A percentile compares a stretch with the other conserved stretches of the same genome.
These are phyloP conservation scores for Cuculus canorus DNA, from an alignment of 2,797 vertebrate genomes.

Conservation along the genomic window DNA sequence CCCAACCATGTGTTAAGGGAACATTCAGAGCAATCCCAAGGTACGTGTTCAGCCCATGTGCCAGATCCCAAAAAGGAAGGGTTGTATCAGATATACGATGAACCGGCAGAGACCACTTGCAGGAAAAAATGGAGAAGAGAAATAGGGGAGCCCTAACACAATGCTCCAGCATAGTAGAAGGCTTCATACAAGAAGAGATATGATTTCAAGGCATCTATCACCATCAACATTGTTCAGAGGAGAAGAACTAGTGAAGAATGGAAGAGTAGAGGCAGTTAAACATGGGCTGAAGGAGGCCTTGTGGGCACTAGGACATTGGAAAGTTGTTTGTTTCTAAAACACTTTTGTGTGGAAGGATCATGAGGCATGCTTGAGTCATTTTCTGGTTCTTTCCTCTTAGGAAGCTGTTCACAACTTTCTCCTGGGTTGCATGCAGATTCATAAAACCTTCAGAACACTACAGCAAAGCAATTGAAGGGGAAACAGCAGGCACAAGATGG, in stretches of 20 bases:
- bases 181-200: neutral
- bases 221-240: neutral
- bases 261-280: neutral
- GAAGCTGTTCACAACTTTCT: neutral
- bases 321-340: neutral
- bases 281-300: neutral
- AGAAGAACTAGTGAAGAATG: neutral
- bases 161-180: neutral
- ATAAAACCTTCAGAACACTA: neutral
- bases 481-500: neutral
- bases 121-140: neutral
- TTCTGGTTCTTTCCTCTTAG: neutral
- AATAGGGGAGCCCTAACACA: neutral
- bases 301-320: neutral
- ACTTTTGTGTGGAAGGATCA: neutral
- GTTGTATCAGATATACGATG: accelerated
- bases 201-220: neutral
- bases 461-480: neutral
- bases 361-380: neutral
- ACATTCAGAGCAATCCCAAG: neutral
- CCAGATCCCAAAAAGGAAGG: neutral
- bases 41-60: neutral
- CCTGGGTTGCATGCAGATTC: neutral
- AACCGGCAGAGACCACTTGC: neutral
- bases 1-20: neutral